Evolutionary conservation across 2,113 vertebrate species (phyloP), one percentile per base, ranked within the genome.

Genomic region (Capra hircus): DNA sequence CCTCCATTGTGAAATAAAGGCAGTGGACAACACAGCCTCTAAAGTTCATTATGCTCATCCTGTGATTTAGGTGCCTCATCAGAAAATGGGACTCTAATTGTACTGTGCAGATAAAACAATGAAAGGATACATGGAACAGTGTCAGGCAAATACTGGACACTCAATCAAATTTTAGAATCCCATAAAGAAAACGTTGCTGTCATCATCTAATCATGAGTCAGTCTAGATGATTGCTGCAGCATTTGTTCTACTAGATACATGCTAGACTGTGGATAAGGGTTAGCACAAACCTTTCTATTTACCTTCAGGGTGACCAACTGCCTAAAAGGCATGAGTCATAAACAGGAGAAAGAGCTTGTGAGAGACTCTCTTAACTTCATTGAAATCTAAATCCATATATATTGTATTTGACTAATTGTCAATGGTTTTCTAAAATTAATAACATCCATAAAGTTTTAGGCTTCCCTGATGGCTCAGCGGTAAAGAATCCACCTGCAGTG

Each of bases 131-230:
- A 40, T 48, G 48, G 15, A 67, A 60, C 40, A 83, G 15, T 90
- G 55, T 95, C 59, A 91, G 53, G 36, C 33, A 93, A 74, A 62
- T 78, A 89, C 57, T 94, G 96, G 86, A 84, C 59, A 60, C 48
- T 88, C 95, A 84, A 30, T 94, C 90, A 94, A 71, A 88, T 62
- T 80, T 95, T 92, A 96, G 83, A 81, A 64, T 52, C 21, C 21
- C 59, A 15, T 91, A 62, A 90, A 90, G 86, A 95, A 92, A 95
- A 67, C 1, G 0, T 45, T 93, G 48, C 88, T 97, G 60, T 87
- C 64, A 88, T 64, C 43, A 60, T 64, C 36, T 67, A 59, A 30
- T 90, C 64, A 28, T 92, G 55, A 96, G 43, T 52, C n/a, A 36
- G 48, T 64, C 36, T 84, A 81, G 84, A 50, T 80, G 83, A 78